These are phyloP conservation scores for Melanaphis sacchari DNA, from an alignment of 1,140 invertebrate species.

Conservation along the genomic window DNA sequence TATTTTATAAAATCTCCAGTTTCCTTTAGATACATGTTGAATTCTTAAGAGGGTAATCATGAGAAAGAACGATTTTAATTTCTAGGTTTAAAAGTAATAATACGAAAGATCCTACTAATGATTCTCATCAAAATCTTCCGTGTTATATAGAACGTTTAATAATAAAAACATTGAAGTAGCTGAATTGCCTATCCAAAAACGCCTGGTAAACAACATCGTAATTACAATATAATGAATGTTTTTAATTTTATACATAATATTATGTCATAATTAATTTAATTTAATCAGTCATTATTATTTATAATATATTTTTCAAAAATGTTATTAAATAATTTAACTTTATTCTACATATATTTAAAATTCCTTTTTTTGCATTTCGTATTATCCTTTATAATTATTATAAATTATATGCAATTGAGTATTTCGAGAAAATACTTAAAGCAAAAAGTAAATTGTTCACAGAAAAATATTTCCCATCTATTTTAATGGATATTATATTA, in stretches of 20 bases:
- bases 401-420: not conserved
- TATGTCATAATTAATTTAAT: not conserved
- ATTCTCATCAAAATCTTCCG: not conserved
- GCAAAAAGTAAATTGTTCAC: not conserved
- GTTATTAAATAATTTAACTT: not conserved
- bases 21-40: not conserved
- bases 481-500: not conserved
- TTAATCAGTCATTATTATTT: not conserved
- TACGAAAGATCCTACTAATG: not conserved
- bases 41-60: not conserved
- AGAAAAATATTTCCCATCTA: not conserved
- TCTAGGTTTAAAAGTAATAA: slow-evolving; percentile 12
- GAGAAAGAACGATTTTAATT: not conserved
- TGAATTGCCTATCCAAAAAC: slow-evolving; percentile 49
- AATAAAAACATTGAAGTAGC: slow-evolving; percentile 30
- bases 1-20: slow-evolving; percentile 23
- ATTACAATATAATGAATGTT: not conserved
- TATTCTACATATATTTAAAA: not conserved
- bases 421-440: not conserved
- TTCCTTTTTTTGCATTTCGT: not conserved
- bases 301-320: not conserved
- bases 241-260: not conserved
- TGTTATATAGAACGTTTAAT: not conserved
- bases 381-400: not conserved
- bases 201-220: slow-evolving; percentile 23